Base-by-base conservation (phyloP, 1,140 invertebrate genomes). In the Calycopis cecrops region DNA sequence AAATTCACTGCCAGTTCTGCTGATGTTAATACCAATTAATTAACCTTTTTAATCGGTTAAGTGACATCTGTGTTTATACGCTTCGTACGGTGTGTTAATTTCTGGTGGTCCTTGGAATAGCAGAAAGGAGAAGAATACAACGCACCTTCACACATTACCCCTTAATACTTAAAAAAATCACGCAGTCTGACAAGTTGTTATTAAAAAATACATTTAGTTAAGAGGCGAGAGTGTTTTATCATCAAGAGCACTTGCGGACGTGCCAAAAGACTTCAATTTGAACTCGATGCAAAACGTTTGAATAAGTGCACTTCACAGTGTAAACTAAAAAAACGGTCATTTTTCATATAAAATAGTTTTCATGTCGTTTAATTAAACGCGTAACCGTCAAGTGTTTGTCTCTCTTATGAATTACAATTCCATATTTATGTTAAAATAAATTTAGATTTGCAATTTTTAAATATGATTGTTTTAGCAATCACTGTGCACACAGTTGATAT, bases 241-340 rank as follows among this genome's bases (percentile, higher is more conserved):
- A 8, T 12, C n/a, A 9, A 16, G 40, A 44, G 40, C 40, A 9
- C 40, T 16, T 12, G 14, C 3, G 14, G 40, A 44, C 12, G 14
- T 44, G 40, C 40, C 40, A 16, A 44, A 44, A 18, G 16, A 12
- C 40, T 44, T 44, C 14, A 44, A 44, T 16, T 16, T 12, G 40
- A 44, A 44, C 17, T 9, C 4, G 9, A 9, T 9, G 14, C 14
- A 44, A 16, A 16, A 16, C 14, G 14, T 44, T 40, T 44, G 16
- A 44, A 16, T 44, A 16, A 44, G 17, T 44, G 40, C 14, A 44
- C 14, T 44, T 16, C 9, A 18, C 14, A 44, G 17, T 16, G 8
- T 3, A 16, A 12, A 16, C 16, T n/a, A 7, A 9, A 16, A 44
- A 16, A 44, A 14, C 17, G 40, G 12, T 2, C 14, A 16, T 40